phyloP scores from a whole-genome alignment of 2,797 vertebrate genomes.

The Hylomyscus alleni region DNA sequence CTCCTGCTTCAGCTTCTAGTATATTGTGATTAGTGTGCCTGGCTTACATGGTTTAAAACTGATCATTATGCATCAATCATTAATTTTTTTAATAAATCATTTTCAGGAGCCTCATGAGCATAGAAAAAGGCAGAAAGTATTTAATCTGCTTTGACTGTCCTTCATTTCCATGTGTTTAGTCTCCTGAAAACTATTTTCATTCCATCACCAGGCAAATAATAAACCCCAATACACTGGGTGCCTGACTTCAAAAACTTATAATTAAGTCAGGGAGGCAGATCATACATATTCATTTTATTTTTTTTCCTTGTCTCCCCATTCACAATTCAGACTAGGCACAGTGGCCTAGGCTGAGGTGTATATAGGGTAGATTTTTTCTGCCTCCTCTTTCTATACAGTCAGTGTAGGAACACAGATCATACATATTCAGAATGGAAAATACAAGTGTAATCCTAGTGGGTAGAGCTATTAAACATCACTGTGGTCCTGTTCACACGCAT shows the following conservation, averaged over 20 bases:
- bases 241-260: not conserved
- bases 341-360: too few species aligned
- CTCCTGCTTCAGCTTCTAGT: not conserved
- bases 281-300: not conserved
- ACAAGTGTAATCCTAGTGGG: not conserved
- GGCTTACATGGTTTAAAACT: not conserved
- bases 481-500: not conserved
- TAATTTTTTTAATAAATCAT: conserved; percentile 37
- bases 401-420: too few species aligned
- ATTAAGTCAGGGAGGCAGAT: not conserved
- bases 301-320: too few species aligned
- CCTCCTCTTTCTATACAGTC: too few species aligned
- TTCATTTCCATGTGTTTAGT: conserved; percentile 41
- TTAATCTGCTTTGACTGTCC: conserved; percentile 36
- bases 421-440: conserved; percentile 3
- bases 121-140: not conserved
- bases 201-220: conserved; percentile 11
- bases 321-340: too few species aligned
- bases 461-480: not conserved
- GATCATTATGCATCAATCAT: not conserved
- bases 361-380: too few species aligned
- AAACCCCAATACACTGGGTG: not conserved
- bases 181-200: not conserved
- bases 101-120: not conserved
- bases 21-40: not conserved